A percentile compares a stretch with the other conserved stretches of the same genome.
phyloP scores from a whole-genome alignment of 2,113 vertebrate species.

The Brevimyrus niger region DNA sequence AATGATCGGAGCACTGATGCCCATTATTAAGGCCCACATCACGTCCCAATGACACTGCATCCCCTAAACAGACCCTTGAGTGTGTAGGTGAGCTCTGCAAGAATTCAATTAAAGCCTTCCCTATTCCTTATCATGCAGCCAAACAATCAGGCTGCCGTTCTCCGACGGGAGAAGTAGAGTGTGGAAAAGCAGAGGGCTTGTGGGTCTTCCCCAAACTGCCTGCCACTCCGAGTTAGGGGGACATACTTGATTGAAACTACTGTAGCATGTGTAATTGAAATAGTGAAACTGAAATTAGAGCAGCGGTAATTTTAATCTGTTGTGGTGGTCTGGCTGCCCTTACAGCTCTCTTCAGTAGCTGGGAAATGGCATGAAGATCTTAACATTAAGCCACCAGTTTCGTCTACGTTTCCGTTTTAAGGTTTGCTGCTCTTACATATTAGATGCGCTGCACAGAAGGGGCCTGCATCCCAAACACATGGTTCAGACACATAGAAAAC shows the following conservation, averaged over 20 bases:
- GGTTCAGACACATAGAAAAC: background rate
- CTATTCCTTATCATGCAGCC: constrained; percentile 11
- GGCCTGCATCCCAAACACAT: background rate
- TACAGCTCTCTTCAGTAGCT: too few species aligned
- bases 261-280: background rate
- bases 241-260: background rate
- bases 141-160: constrained; percentile 16
- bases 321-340: background rate
- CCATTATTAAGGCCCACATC: constrained; percentile 32
- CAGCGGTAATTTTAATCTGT: background rate
- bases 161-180: background rate
- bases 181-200: background rate
- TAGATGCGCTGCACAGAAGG: background rate
- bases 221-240: background rate
- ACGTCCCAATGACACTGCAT: constrained; percentile 29
- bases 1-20: constrained; percentile 24
- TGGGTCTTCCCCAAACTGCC: background rate
- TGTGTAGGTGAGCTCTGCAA: constrained; percentile 25
- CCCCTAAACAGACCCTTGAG: background rate
- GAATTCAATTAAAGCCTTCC: constrained; percentile 38
- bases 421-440: background rate
- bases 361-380: too few species aligned
- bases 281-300: background rate
- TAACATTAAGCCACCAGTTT: background rate
- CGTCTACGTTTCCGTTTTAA: background rate